Conservation (phyloP, 2,797 vertebrate species). For the Eidolon dupreanum region DNA sequence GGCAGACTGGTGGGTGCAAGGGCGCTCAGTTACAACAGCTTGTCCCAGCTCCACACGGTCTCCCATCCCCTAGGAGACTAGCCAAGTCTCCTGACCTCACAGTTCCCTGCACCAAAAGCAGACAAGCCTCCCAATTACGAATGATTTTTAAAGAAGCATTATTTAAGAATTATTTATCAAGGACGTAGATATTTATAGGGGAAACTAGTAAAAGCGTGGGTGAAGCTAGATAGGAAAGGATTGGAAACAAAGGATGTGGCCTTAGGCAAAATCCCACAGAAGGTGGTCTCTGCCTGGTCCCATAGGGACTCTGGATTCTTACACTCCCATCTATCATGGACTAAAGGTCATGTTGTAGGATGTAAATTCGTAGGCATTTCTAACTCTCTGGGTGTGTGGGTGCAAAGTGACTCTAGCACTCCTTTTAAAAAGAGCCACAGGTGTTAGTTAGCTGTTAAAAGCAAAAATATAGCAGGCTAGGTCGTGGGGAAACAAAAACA, state of each 20-base stretch:
- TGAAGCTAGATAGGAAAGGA: not conserved
- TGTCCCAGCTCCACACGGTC: too few relatives aligned
- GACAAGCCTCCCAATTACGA: not conserved
- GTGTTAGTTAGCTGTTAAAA: not conserved
- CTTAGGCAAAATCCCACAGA: too few relatives aligned
- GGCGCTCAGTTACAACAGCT: too few relatives aligned
- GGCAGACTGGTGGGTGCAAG: too few relatives aligned
- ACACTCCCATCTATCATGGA: not conserved
- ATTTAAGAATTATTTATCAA: not conserved
- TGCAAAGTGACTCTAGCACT: not conserved
- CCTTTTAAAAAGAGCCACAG: not conserved
- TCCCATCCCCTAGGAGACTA: too few relatives aligned
- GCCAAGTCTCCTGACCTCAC: too few relatives aligned
- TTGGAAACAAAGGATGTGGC: not conserved
- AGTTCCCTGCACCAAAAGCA: too few relatives aligned
- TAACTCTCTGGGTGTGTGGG: fast-evolving
- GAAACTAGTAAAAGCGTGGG: not conserved
- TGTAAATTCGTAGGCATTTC: not conserved
- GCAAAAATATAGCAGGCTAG: not conserved
- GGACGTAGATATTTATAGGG: not conserved
- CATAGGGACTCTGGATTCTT: not conserved
- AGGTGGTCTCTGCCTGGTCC: not conserved
- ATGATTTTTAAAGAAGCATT: not conserved
- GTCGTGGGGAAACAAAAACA: not conserved
- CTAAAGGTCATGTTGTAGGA: not conserved